Evolutionary conservation across 2,888 invertebrate species (phyloP).

Genomic region (Zonitis immaculata): DNA sequence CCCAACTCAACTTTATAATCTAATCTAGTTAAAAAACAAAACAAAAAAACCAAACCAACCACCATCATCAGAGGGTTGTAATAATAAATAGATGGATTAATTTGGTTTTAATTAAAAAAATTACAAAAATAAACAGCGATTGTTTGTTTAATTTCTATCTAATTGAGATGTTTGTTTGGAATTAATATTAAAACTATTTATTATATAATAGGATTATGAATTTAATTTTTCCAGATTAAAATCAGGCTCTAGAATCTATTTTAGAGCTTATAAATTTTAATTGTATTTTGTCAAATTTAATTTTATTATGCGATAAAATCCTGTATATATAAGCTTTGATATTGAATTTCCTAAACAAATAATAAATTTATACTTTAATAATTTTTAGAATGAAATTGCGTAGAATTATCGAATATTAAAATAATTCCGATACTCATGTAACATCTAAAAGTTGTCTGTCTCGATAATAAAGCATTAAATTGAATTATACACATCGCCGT

Average conservation of each 20-base stretch:
- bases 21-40: no score
- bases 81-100: not conserved
- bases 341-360: not conserved
- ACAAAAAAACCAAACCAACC: not conserved
- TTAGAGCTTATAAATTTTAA: not conserved
- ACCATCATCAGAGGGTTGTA: not conserved
- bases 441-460: no score
- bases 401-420: no score
- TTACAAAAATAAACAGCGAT: no score
- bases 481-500: no score
- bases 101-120: no score
- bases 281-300: not conserved
- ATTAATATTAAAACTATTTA: not conserved
- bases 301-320: not conserved
- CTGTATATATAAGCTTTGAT: not conserved
- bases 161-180: not conserved
- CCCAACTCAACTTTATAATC: no score
- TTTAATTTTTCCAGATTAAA: not conserved
- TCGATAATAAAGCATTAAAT: no score
- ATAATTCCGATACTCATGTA: no score
- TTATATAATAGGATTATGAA: not conserved
- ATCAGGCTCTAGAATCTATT: not conserved
- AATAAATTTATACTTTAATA: not conserved
- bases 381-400: not conserved
- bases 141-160: no score